Percentiles rank a stretch among this genome's conserved stretches.
These are phyloP conservation scores for Osmerus mordax DNA, from an alignment of 2,113 vertebrate genomes.

Conservation along the genomic window DNA sequence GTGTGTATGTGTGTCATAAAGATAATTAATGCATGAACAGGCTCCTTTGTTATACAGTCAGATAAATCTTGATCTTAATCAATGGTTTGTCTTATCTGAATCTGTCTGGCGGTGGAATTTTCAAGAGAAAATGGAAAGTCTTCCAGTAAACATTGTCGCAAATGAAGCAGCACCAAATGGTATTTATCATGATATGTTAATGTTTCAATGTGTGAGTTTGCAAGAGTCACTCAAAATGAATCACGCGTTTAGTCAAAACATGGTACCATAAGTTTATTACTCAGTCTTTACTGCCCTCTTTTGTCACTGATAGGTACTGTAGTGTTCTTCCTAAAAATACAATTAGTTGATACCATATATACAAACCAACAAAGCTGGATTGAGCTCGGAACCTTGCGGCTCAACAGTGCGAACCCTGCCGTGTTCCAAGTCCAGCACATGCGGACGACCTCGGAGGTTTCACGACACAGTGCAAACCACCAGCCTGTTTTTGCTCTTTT, in stretches of 20 bases:
- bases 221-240: background rate
- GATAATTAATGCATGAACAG: background rate
- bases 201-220: background rate
- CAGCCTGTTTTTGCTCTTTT: no score
- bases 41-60: background rate
- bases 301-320: slow-evolving; percentile 24
- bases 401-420: no score
- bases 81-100: background rate
- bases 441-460: no score
- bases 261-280: background rate
- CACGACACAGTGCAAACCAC: no score
- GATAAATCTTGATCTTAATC: background rate
- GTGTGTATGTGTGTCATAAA: background rate
- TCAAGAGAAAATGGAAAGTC: background rate
- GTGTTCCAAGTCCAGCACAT: no score
- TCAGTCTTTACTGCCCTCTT: slow-evolving; percentile 59
- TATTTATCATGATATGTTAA: background rate
- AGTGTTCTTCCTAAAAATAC: background rate
- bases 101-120: background rate
- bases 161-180: background rate
- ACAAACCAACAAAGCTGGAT: no score
- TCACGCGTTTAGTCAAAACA: background rate
- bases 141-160: background rate
- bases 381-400: no score
- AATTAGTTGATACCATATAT: no score